Base-by-base conservation (phyloP, 2,797 vertebrate genomes). In the Acipenser oxyrinchus region DNA sequence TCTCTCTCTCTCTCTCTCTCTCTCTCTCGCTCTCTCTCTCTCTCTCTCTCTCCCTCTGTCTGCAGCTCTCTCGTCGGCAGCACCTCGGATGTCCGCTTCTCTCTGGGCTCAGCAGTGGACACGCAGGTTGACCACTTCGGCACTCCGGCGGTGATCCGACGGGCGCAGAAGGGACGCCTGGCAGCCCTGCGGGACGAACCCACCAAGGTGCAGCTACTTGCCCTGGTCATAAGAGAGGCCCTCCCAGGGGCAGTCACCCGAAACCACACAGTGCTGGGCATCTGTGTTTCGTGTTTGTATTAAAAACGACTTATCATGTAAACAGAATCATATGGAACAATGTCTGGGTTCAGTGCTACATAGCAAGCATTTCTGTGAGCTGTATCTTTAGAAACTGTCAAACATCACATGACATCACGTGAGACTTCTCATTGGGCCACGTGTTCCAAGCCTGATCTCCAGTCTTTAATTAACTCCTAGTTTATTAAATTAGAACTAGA, bases 31-130 rank as follows among this genome's bases (percentile, higher is more conserved):
- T 18, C 15, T 18, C 15, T 18, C 15, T n/a, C n/a, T 18, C 15
- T 18, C 15, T 18, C 15, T 18, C 1, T 18, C 15, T 18, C 15
- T 18, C 15, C 1, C 15, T 1, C 74, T 23, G 71, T 60, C 57
- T 58, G 10, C 80, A 95, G 95, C 78, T 93, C 93, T 23, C 93
- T 94, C 68, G 70, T 93, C 77, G 94, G 93, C 69, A 96, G 94
- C 12, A 72, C 92, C 70, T 90, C 86, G 0, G 95, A 96, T 65
- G 86, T 95, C 73, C 90, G 93, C 55, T 95, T 89, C 83, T 92
- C 94, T 0, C 68, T 87, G 69, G 68, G 82, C 2, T 7, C 84
- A 0, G 75, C 93, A 74, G 87, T 94, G 60, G 94, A 96, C 7
- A 81, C 76, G 6, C 88, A 93, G 0, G 68, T 88, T 0, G 89